Conservation (phyloP, 1,140 invertebrate genomes). For the Hylyphantes graminicola region DNA sequence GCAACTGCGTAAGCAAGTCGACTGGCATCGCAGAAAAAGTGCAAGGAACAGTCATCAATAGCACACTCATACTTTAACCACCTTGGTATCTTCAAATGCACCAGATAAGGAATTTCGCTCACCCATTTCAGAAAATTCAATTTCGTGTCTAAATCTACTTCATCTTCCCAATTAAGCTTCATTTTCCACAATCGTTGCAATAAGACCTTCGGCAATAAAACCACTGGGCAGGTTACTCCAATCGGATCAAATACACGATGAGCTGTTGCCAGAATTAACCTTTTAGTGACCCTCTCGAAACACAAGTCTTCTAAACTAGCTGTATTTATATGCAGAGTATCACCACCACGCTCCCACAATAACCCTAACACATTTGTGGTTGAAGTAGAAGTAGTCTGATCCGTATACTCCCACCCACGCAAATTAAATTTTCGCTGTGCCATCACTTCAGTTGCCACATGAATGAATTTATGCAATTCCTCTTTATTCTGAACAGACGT, state of each 20-base stretch:
- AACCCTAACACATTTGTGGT: neutral
- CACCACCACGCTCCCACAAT: neutral
- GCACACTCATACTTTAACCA: neutral
- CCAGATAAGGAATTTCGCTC: constrained; percentile 20
- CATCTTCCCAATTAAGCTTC: neutral
- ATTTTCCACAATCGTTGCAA: constrained; percentile 6
- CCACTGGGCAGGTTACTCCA: constrained; percentile 34
- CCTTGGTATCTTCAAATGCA: constrained; percentile 2
- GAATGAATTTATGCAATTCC: neutral
- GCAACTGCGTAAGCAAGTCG: constrained; percentile 7
- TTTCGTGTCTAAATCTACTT: neutral
- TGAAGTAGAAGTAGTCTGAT: neutral
- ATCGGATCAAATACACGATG: constrained; percentile 52
- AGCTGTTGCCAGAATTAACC: neutral
- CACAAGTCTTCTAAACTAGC: no score
- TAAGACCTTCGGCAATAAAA: constrained; percentile 4
- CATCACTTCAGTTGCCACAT: neutral
- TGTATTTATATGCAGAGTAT: neutral
- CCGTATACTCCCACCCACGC: constrained; percentile 10
- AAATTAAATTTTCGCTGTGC: neutral
- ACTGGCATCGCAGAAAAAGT: constrained; percentile 32
- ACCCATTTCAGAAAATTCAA: constrained; percentile 20
- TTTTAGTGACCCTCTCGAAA: neutral
- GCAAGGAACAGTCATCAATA: neutral
- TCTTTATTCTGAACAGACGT: neutral